Conservation (phyloP, 2,797 vertebrate species). For the Poecilia velifera region DNA sequence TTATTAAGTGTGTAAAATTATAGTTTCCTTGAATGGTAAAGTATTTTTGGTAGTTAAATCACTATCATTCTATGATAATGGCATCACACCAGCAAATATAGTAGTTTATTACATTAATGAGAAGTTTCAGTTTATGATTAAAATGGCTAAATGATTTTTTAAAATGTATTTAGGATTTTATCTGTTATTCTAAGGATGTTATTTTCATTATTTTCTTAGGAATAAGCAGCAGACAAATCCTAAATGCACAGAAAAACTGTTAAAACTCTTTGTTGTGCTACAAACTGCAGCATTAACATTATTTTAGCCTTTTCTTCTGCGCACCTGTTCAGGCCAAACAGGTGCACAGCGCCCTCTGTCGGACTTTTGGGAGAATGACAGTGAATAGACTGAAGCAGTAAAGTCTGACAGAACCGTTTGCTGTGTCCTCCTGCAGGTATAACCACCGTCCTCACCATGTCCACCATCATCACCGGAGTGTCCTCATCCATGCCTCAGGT, state of each 20-base stretch:
- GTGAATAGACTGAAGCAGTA: not conserved
- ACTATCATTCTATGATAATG: not conserved
- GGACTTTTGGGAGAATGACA: not conserved
- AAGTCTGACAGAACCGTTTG: not conserved
- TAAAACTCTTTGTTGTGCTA: not conserved
- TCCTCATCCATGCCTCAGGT: conserved; percentile 92
- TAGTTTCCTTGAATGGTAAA: not conserved
- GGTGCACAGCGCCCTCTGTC: not conserved
- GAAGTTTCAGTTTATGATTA: not conserved
- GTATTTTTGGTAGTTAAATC: not conserved
- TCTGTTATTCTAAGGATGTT: not conserved
- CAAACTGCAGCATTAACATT: not conserved
- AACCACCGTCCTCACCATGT: conserved; percentile 92
- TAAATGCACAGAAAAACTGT: not conserved
- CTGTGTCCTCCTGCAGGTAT: conserved; percentile 77
- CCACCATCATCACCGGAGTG: conserved; percentile 89
- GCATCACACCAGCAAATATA: not conserved
- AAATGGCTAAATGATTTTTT: not conserved
- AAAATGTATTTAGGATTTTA: not conserved
- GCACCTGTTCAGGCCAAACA: not conserved
- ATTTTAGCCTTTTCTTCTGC: not conserved
- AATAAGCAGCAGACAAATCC: not conserved
- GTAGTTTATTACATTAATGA: not conserved
- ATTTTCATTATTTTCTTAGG: not conserved
- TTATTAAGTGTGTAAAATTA: not conserved